These are phyloP conservation scores for Corythaeola cristata DNA, from an alignment of 2,113 vertebrate genomes.

Conservation along the genomic window DNA sequence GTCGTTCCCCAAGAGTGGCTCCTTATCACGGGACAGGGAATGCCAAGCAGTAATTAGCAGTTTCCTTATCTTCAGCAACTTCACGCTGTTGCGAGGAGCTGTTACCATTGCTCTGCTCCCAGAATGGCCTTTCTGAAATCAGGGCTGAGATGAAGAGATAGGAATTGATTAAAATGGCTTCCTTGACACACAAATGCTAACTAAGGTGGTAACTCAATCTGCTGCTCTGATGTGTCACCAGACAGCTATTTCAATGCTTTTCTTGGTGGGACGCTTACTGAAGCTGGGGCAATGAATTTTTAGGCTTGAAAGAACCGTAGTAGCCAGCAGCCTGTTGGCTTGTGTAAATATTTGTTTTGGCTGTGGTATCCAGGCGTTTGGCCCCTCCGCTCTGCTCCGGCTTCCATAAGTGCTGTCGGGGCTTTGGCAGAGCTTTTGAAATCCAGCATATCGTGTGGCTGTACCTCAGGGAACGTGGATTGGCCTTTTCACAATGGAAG, in stretches of 20 bases:
- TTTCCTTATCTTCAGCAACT: neutral
- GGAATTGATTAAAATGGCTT: neutral
- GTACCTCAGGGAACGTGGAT: neutral
- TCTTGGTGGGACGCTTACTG: neutral
- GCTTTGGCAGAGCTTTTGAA: neutral
- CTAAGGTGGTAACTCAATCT: neutral
- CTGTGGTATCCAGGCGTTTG: neutral
- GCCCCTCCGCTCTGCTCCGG: rapidly evolving
- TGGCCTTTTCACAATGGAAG: neutral
- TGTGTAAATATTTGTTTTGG: conserved; percentile 5
- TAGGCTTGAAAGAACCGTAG: neutral
- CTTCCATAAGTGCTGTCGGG: neutral
- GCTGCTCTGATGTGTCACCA: neutral
- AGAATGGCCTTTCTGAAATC: neutral
- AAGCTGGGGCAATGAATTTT: neutral
- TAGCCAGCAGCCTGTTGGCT: neutral
- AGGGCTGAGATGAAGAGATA: neutral
- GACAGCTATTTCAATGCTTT: neutral
- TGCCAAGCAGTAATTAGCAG: neutral
- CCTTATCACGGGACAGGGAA: rapidly evolving
- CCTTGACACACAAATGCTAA: neutral
- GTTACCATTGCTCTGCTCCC: neutral
- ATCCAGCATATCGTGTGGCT: rapidly evolving
- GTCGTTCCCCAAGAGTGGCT: neutral
- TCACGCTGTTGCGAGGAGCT: neutral